Conservation (phyloP, 37 sponge, comb jelly and placozoan genomes). For the Mnemiopsis leidyi region DNA sequence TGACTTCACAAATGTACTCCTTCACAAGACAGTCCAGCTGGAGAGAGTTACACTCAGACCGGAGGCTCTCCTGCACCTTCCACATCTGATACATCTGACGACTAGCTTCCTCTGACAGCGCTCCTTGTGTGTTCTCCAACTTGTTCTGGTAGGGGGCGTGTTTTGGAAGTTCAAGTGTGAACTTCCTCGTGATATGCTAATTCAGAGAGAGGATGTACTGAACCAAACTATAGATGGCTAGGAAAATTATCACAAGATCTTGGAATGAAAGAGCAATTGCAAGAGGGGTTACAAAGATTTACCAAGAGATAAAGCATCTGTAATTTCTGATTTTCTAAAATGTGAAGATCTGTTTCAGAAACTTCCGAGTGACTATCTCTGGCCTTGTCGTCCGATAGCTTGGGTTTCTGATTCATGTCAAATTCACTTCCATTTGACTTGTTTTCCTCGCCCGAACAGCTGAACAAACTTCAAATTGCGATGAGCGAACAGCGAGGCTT, state of each 20-base stretch:
- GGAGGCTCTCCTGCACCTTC: constrained; percentile 39
- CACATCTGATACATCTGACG: constrained; percentile 57
- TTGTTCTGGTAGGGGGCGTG: constrained; percentile 20
- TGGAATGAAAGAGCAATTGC: too few species aligned
- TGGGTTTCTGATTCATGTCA: background rate
- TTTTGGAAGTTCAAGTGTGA: too few species aligned
- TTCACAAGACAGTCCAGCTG: constrained; percentile 60
- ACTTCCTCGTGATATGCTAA: too few species aligned
- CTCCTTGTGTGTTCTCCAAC: constrained; percentile 40
- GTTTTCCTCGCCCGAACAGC: background rate
- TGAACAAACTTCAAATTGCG: background rate
- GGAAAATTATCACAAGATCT: background rate
- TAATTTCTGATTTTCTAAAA: constrained; percentile 39
- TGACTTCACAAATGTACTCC: constrained; percentile 64
- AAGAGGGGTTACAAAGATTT: too few species aligned
- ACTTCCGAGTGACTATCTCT: too few species aligned
- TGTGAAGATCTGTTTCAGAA: background rate
- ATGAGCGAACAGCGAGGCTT: background rate
- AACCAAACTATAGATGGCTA: too few species aligned
- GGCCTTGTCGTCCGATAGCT: background rate
- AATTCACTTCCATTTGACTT: background rate
- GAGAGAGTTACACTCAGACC: constrained; percentile 2
- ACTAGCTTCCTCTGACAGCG: constrained; percentile 1
- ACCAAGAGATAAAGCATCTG: constrained; percentile 52
- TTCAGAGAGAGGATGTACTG: too few species aligned